Conservation (phyloP, 2,888 invertebrate genomes). For the Ectemnius cavifrons region DNA sequence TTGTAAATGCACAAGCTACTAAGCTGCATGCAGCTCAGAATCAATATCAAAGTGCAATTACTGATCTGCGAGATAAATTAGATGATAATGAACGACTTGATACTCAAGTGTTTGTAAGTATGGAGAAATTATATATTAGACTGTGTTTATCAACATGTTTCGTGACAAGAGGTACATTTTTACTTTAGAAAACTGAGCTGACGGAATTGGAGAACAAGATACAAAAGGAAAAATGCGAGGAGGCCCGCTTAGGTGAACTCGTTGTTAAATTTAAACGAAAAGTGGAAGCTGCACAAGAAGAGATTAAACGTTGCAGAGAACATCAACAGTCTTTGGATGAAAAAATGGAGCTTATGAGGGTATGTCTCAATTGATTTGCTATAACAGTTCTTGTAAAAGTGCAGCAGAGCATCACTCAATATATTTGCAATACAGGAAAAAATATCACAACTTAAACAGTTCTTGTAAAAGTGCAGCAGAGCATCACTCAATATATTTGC, state of each 20-base stretch:
- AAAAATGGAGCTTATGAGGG: conserved; percentile 63
- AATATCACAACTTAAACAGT: conserved; percentile 73
- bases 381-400: background rate
- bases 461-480: background rate
- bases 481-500: background rate
- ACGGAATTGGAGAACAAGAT: conserved; percentile 72
- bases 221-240: conserved; percentile 58
- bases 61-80: conserved; percentile 64
- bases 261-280: conserved; percentile 74
- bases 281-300: conserved; percentile 74
- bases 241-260: conserved; percentile 69
- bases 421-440: conserved; percentile 75
- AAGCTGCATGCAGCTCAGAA: conserved; percentile 52
- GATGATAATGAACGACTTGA: conserved; percentile 52
- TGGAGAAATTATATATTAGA: conserved; percentile 16
- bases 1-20: conserved; percentile 52
- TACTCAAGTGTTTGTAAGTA: conserved; percentile 66
- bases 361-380: conserved; percentile 32
- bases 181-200: conserved; percentile 75
- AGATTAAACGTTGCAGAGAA: conserved; percentile 64
- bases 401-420: background rate
- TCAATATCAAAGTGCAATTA: conserved; percentile 57
- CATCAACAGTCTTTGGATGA: conserved; percentile 54
- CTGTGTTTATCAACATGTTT: no score
- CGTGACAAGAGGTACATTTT: no score